Base-by-base conservation (phyloP, 2,888 invertebrate species). In the Pheosia gnoma region DNA sequence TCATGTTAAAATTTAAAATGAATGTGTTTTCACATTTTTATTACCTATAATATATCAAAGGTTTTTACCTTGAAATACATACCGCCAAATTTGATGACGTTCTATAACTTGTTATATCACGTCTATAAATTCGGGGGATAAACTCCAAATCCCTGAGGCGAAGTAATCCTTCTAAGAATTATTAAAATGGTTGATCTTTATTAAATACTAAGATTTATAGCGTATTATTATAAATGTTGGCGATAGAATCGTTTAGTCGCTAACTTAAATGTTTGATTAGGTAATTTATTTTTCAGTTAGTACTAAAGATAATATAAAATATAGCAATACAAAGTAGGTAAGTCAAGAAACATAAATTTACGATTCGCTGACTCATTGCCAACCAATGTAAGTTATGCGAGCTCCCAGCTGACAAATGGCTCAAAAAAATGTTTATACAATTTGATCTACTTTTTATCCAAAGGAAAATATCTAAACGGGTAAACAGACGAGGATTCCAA, bases 301-400 rank as follows among this genome's bases (percentile, higher is more conserved):
- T 56, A 65, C 13, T 41, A 56, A 39, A 41, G 51, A 62, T 60
- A 51, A 51, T 6, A 51, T 51, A 51, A 25, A 13, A 51, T 51
- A 4, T 53, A 58, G 69, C 62, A 71, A 77, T 70, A 77, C 77
- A 78, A 70, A 75, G 78, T 77, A 78, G 77, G 74, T 79, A 79
- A 83, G 81, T 80, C 74, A 78, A 78, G 76, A 78, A 72, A 69
- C 78, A 87, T 89, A 89, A 89, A 89, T 88, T 79, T 69, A 69
- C 62, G 69, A 81, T 80, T 76, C 79, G 85, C 83, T 85, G 84
- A 86, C 82, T 88, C 85, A 81, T 82, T 82, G 85, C 81, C 84
- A 72, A 70, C 69, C 65, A 57, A 66, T 73, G 78, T 85, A 88
- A 88, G 83, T 88, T 87, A 88, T 84, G 84, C 78, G 69, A 68